Base-by-base conservation (phyloP, 2,797 vertebrate species). In the Lepidocolaptes lacrymiger region DNA sequence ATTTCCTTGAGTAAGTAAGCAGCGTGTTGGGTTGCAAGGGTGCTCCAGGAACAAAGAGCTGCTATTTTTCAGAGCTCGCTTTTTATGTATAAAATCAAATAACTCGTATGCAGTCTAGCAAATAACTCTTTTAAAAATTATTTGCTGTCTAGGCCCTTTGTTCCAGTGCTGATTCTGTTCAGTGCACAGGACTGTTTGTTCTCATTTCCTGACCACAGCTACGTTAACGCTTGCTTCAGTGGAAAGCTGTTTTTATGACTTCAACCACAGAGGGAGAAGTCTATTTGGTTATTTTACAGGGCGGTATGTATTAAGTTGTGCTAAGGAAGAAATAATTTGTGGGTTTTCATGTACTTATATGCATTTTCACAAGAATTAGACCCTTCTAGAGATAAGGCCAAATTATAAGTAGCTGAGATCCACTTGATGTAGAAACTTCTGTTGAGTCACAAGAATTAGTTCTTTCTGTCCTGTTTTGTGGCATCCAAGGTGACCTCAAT, bases 171-270 rank as follows among this genome's bases (percentile, higher is more conserved):
- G 82, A 61, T 95, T 52, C 93, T 93, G 48, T 89, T 96, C 93
- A 76, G 55, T 89, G 79, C 85, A 55, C 85, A 81, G 95, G 76
- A 93, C 88, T 41, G 89, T 85, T 75, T 96, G 93, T 95, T 96
- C 89, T 93, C 20, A 2, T 85, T 86, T 94, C 64, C 81, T 94
- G 89, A 93, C 92, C 21, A 0, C 96, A 96, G 72, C 49, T 15
- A 32, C 67, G 52, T 87, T 91, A 77, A 67, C 2, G 1, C 79
- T 72, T 22, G 9, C 68, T 84, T 85, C 64, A 68, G 48, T 3
- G 3, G 67, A 82, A 94, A 76, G 48, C 49, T 73, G 63, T 34
- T 78, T 89, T 69, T 68, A 24, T 63, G 39, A 58, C 69, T 95
- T 93, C 62, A 85, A 54, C n/a, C 54, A 58, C 66, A 83, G 78